A percentile compares a stretch with the other conserved stretches of the same genome.
phyloP scores from a whole-genome alignment of 2,888 invertebrate genomes.

The Hetaerina titia region DNA sequence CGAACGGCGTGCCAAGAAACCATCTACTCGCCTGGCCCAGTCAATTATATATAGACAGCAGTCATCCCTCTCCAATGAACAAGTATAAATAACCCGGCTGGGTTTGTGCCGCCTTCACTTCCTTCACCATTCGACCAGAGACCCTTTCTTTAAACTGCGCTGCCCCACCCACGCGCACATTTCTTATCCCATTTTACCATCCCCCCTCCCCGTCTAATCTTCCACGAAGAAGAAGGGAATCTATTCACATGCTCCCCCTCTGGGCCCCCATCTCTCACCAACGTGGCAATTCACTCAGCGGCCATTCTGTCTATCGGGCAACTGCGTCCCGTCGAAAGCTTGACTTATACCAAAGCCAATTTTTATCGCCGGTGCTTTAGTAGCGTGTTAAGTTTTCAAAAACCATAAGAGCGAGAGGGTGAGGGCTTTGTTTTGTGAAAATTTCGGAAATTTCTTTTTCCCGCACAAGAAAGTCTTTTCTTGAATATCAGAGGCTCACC shows the following conservation, averaged over 20 bases:
- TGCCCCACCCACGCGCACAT: neutral
- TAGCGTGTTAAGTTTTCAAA: too few relatives aligned
- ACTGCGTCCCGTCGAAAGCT: neutral
- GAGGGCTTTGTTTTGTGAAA: too few relatives aligned
- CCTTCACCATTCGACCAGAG: constrained; percentile 49
- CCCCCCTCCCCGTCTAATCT: neutral
- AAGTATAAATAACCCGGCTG: constrained; percentile 66
- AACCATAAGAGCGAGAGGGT: too few relatives aligned
- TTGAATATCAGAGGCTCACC: neutral
- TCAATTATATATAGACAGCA: constrained; percentile 67
- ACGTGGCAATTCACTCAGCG: constrained; percentile 4
- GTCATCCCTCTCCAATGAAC: constrained; percentile 67
- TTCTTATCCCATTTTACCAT: constrained; percentile 15
- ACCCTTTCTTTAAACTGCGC: constrained; percentile 24
- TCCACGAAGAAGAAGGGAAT: neutral
- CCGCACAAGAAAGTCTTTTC: neutral
- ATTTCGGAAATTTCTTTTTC: neutral
- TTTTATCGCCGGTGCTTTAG: neutral
- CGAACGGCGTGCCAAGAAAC: constrained; percentile 60
- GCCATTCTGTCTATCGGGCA: neutral
- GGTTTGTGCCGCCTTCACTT: constrained; percentile 62
- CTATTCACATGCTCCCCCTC: neutral
- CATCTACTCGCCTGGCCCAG: constrained; percentile 63
- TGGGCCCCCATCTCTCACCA: neutral
- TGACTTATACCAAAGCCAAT: neutral